Conservation (phyloP, 2,888 invertebrate genomes). For the Mythimna ferrago region DNA sequence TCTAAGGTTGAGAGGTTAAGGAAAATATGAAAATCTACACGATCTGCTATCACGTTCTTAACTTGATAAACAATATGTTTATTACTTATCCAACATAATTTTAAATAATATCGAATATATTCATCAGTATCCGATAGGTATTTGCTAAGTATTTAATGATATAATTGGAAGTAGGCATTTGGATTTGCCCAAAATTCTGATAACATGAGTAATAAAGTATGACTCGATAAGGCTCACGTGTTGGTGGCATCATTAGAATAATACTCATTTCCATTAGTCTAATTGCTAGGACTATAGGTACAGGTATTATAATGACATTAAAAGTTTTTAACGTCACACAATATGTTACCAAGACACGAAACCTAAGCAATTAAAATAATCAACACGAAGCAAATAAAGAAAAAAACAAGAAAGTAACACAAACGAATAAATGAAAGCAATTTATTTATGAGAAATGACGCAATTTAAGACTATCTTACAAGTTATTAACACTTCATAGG, state of each 20-base stretch:
- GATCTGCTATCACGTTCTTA: background rate
- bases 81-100: conserved; percentile 17
- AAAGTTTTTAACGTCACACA: background rate
- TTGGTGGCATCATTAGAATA: conserved; percentile 27
- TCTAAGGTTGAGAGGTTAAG: too few relatives aligned
- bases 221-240: conserved; percentile 35
- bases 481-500: too few relatives aligned
- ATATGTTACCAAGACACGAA: conserved; percentile 7
- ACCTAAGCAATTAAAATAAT: too few relatives aligned
- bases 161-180: conserved; percentile 25
- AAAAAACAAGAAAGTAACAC: too few relatives aligned
- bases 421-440: too few relatives aligned
- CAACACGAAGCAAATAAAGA: too few relatives aligned
- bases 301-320: conserved; percentile 16
- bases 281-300: conserved; percentile 35
- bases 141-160: conserved; percentile 45
- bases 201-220: conserved; percentile 6
- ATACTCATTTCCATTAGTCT: conserved; percentile 48
- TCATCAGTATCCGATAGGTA: conserved; percentile 33
- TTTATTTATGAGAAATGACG: too few relatives aligned
- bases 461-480: too few relatives aligned
- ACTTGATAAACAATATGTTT: conserved; percentile 22
- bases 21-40: conserved; percentile 7
- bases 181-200: conserved; percentile 24
- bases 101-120: conserved; percentile 14